A percentile compares a stretch with the other conserved stretches of the same genome.
phyloP scores from a whole-genome alignment of 2,113 vertebrate species.

The Phoxinus phoxinus region DNA sequence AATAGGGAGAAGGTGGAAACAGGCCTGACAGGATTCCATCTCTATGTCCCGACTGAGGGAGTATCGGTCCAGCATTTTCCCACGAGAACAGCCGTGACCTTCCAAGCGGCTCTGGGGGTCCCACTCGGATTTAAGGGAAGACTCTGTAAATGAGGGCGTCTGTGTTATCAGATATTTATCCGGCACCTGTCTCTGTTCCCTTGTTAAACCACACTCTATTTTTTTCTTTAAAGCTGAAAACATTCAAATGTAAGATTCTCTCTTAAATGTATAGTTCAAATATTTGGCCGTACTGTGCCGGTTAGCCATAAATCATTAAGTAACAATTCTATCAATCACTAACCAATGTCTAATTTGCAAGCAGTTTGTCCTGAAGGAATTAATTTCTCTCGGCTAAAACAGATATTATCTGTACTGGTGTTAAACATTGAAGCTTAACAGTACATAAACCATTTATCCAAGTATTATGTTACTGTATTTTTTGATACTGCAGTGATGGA shows the following conservation, averaged over 20 bases:
- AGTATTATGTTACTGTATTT: background rate
- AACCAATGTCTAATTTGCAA: background rate
- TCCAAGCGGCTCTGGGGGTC: conserved; percentile 29
- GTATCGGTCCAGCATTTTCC: conserved; percentile 60
- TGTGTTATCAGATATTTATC: background rate
- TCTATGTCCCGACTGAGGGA: conserved; percentile 49
- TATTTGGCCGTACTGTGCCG: background rate
- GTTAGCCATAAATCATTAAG: background rate
- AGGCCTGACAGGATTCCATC: conserved; percentile 55
- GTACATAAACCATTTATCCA: background rate
- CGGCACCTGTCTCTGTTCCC: background rate
- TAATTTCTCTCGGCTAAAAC: background rate
- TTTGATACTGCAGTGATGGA: background rate
- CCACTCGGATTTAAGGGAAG: background rate
- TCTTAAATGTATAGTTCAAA: background rate
- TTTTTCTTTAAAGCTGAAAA: background rate
- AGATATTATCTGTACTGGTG: background rate
- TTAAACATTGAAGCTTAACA: background rate
- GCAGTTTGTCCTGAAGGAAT: background rate
- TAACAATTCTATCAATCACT: background rate
- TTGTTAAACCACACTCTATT: background rate
- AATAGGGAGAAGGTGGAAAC: conserved; percentile 56
- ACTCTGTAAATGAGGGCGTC: background rate
- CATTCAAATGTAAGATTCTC: background rate
- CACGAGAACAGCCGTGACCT: conserved; percentile 55